Base-by-base conservation (phyloP, 2,888 invertebrate species). In the Epistrophe grossulariae region DNA sequence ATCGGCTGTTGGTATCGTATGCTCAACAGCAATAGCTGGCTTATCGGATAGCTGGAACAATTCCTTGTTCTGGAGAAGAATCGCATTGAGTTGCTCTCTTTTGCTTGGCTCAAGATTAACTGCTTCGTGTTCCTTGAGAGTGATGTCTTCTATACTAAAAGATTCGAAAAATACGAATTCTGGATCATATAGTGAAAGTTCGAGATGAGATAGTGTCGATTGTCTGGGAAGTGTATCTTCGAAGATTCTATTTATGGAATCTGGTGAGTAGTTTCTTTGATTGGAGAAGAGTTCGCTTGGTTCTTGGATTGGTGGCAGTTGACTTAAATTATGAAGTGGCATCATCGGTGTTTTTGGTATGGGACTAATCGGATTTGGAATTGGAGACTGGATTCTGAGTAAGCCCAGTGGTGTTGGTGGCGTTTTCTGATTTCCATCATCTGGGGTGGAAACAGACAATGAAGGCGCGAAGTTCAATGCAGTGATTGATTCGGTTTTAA, bases 1-100 rank as follows among this genome's bases (percentile, higher is more conserved):
- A 52, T 90, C 84, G 1, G 89, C 90, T 3, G 90, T 90, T 77
- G 90, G 88, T 7, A 91, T 91, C n/a, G 19, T 40, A 59, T 91
- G 91, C 88, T 43, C 31, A 52, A 35, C 19, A 10, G 52, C 17
- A 52, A 9, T 9, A 4, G 52, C 52, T 52, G 52, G 52, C 11
- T 52, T 52, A 11, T 19, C 52, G 3, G 52, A 52, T 2, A 52
- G 24, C 17, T n/a, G n/a, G n/a, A n/a, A n/a, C n/a, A n/a, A n/a
- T n/a, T n/a, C n/a, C n/a, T n/a, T n/a, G n/a, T n/a, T n/a, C n/a
- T n/a, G n/a, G n/a, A n/a, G n/a, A n/a, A n/a, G n/a, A n/a, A n/a
- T n/a, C n/a, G n/a, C n/a, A 40, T 52, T 10, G 9, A 52, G 17
- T 24, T 17, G 19, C 5, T 19, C 4, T 11, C 17, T 52, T 11